Conservation (phyloP, 1,140 invertebrate species). For the Anoplolepis gracilipes region DNA sequence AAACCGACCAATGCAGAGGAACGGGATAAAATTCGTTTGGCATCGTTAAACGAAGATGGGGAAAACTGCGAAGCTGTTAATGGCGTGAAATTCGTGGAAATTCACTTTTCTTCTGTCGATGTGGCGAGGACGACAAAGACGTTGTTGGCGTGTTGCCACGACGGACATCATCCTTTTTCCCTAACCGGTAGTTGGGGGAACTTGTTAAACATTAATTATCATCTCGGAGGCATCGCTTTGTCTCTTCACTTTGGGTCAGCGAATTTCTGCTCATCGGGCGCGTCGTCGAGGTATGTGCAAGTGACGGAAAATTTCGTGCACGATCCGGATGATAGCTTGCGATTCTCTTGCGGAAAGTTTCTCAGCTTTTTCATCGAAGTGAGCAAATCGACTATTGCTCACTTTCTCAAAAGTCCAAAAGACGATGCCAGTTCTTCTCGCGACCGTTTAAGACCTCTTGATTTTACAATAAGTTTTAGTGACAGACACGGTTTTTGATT, state of each 20-base stretch:
- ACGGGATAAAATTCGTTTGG: conserved; percentile 7
- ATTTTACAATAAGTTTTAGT: background rate
- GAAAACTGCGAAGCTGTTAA: conserved; percentile 43
- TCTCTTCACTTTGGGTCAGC: background rate
- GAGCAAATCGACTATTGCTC: background rate
- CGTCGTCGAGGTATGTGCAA: background rate
- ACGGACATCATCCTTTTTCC: background rate
- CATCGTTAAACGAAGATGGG: background rate
- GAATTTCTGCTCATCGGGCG: conserved; percentile 20
- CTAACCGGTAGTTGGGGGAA: conserved; percentile 38
- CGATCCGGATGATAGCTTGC: conserved; percentile 12
- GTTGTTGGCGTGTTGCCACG: conserved; percentile 50
- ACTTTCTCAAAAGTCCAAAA: background rate
- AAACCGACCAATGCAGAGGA: background rate
- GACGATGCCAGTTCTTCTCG: background rate
- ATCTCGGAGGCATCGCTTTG: conserved; percentile 57
- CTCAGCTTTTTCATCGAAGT: conserved; percentile 4
- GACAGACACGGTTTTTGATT: background rate
- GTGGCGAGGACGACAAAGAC: conserved; percentile 14
- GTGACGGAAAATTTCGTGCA: conserved; percentile 23
- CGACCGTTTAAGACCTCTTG: background rate
- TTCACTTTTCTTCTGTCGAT: conserved; percentile 49
- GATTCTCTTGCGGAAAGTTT: background rate
- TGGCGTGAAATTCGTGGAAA: conserved; percentile 51
- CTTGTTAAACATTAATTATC: conserved; percentile 79